A percentile compares a stretch with the other conserved stretches of the same genome.
These are phyloP conservation scores for Labeo calbasu DNA, from an alignment of 2,797 vertebrate genomes.

Conservation along the genomic window DNA sequence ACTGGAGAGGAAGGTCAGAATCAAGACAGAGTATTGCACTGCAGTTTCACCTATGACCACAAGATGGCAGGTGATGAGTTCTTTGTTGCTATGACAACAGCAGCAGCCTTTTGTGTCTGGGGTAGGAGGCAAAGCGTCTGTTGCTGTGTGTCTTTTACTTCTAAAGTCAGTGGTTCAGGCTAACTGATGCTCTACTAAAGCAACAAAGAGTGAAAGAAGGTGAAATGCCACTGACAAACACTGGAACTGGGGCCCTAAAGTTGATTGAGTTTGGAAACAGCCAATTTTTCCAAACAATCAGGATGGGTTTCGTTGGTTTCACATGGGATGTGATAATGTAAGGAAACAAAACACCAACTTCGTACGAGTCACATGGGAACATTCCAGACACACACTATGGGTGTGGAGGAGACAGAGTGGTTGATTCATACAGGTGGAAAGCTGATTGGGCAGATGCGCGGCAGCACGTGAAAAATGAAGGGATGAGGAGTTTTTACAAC, in stretches of 20 bases:
- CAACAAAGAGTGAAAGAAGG: constrained; percentile 23
- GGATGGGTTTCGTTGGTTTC: constrained; percentile 22
- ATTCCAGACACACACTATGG: constrained; percentile 47
- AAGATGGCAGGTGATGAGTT: constrained; percentile 66
- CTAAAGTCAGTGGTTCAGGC: neutral
- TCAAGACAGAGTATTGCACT: constrained; percentile 30
- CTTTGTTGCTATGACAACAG: constrained; percentile 70
- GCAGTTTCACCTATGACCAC: constrained; percentile 64
- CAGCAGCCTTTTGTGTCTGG: constrained; percentile 19
- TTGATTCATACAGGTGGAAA: constrained; percentile 56
- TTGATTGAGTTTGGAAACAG: neutral
- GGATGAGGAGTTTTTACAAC: neutral
- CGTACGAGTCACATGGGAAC: constrained; percentile 18
- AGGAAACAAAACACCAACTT: constrained; percentile 5
- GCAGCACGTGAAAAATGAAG: constrained; percentile 34
- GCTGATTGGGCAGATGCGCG: constrained; percentile 51
- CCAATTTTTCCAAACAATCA: constrained; percentile 54
- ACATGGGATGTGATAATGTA: constrained; percentile 19
- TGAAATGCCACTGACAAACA: neutral
- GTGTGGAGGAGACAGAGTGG: constrained; percentile 31
- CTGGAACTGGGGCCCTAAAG: constrained; percentile 8
- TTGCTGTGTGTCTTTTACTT: neutral
- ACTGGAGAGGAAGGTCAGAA: constrained; percentile 14
- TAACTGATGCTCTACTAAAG: constrained; percentile 13
- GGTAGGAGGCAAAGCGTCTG: neutral